A percentile compares a stretch with the other conserved stretches of the same genome.
Conservation (phyloP, 2,888 invertebrate genomes). For the Eurois occulta region DNA sequence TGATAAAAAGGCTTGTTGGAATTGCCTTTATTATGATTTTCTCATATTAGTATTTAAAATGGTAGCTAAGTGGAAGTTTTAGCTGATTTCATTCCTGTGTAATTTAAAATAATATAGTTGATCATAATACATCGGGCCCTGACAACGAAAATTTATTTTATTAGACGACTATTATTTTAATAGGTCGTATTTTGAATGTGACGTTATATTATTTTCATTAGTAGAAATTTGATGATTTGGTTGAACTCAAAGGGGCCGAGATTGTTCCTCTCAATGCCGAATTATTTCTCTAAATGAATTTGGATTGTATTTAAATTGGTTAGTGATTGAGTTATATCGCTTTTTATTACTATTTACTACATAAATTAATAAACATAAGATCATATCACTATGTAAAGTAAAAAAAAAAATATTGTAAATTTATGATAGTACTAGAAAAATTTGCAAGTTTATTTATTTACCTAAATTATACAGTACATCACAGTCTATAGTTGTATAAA, state of each 20-base stretch:
- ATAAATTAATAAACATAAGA: conserved; percentile 70
- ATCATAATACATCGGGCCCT: conserved; percentile 67
- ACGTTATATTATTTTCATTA: conserved; percentile 40
- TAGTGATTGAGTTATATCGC: conserved; percentile 75
- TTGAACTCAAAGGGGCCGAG: conserved; percentile 63
- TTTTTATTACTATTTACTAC: conserved; percentile 71
- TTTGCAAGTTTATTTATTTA: conserved; percentile 73
- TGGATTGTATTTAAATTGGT: conserved; percentile 68
- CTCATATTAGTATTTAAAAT: conserved; percentile 63
- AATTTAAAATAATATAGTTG: conserved; percentile 62
- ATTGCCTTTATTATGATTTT: conserved; percentile 76
- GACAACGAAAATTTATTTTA: conserved; percentile 77
- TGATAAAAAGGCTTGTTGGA: conserved; percentile 73
- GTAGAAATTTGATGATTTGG: conserved; percentile 40
- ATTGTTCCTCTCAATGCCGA: conserved; percentile 79
- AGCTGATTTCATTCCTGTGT: conserved; percentile 71
- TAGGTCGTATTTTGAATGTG: conserved; percentile 32
- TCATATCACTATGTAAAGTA: conserved; percentile 80
- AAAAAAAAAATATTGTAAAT: conserved; percentile 72
- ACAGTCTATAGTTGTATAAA: conserved; percentile 71
- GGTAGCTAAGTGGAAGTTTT: conserved; percentile 67
- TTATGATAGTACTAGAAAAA: conserved; percentile 70
- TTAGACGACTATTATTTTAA: conserved; percentile 31
- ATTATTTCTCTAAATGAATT: conserved; percentile 75
- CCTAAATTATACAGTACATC: conserved; percentile 74